Base-by-base conservation (phyloP, 2,888 invertebrate genomes). In the Drosophila lacicola region DNA sequence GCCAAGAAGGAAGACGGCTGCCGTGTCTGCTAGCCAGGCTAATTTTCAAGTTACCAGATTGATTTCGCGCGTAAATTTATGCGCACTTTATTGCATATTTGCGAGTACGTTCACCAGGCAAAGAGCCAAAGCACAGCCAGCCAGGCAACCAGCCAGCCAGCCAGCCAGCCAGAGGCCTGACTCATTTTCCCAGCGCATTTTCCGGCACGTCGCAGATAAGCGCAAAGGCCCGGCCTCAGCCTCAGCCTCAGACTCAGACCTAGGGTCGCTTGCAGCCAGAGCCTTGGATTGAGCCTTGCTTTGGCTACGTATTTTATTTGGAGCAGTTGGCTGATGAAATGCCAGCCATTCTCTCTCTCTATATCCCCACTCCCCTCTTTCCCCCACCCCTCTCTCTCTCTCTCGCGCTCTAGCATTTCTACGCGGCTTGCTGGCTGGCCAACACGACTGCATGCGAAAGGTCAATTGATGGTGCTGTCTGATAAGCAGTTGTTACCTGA, bases 401-500 rank as follows among this genome's bases (percentile, higher is more conserved):
- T 56, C 14, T 13, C 46, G 3, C 14, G 19, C 19, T n/a, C 41
- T 29, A 11, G 13, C 13, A 36, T 36, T 13, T 36, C 13, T 13
- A 36, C 36, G 36, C 13, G 36, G 36, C 36, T 41, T 4, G n/a
- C 14, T 25, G 13, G 63, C 39, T 34, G 55, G 49, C 54, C 14
- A 74, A 77, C 88, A 83, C 87, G 88, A 88, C 79, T 86, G 61
- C 55, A 76, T 85, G 88, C 82, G 80, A 84, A 88, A 88, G 85
- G 85, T 85, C 85, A 85, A 88, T 84, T 84, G 87, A 85, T 85
- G 87, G 78, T 87, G 84, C 84, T 72, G 71, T 73, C 65, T 70
- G 85, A 85, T 85, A 88, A 88, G 85, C 85, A 81, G 84, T 83
- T 83, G 82, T 82, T 82, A 82, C 82, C 82, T 82, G 69, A 81